Base-by-base conservation (phyloP, 1,140 invertebrate species). In the Lepidotrigona ventralis region DNA sequence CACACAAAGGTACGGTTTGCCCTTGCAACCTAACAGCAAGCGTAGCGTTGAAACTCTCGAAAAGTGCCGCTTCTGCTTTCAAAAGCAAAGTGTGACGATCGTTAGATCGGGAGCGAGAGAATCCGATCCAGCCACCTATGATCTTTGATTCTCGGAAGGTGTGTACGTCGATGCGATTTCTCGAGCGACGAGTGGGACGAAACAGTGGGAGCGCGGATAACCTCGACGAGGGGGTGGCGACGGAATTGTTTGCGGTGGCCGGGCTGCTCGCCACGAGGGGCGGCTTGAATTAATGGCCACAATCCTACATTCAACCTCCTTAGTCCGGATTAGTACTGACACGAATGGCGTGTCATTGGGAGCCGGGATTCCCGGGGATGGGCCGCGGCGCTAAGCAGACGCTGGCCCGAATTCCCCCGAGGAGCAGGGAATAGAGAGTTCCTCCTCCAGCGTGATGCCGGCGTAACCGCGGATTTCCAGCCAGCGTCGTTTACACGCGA, bases 261-360 rank as follows among this genome's bases (percentile, higher is more conserved):
- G 88, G 83, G 63, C 76, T n/a, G 58, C 58, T 56, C 56, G 81
- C 75, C 73, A 56, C 77, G 60, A 86, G 81, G 86, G 75, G 78
- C 69, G 69, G 87, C 81, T 54, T 84, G 89, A 92, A 92, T 92
- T 92, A 92, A 92, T 92, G 90, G 91, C 83, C 73, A 84, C 83
- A 86, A 89, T 88, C 82, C 79, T 87, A 68, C 85, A 79, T 91
- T 90, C 88, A 90, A 90, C 88, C 89, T 91, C 90, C 91, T 92
- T 91, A 92, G 88, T 76, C 81, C 86, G 89, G 91, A 92, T 92
- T 92, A 92, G 91, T 90, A 90, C 88, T 86, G 90, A 92, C 91
- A 90, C 87, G 90, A 87, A 90, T 85, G 89, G 87, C 88, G 90
- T 92, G 90, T 92, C 92, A 92, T 92, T 90, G 91, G 90, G 85